Base-by-base conservation (phyloP, 2,797 vertebrate genomes). In the Mormyrus proboscirostris region DNA sequence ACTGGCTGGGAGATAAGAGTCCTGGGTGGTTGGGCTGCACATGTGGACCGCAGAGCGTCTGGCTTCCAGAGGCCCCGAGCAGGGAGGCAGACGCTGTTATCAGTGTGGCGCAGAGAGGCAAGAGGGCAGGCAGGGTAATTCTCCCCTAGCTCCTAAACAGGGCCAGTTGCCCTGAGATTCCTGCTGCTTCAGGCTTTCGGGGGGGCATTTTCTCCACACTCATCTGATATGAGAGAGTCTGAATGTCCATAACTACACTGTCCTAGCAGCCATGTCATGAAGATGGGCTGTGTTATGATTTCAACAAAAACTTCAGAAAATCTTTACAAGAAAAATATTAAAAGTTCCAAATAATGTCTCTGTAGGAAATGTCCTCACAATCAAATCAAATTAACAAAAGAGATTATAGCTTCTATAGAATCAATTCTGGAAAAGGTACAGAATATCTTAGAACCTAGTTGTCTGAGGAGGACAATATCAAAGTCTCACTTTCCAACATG, bases 1-100 rank as follows among this genome's bases (percentile, higher is more conserved):
- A 92, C 95, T 96, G 95, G 94, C 91, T 91, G 92, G 92, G 91
- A 95, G 96, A 96, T 96, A 96, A 96, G 95, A 96, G 96, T 96
- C 95, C 95, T 95, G 94, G 93, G 95, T 96, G 95, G 94, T 93
- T 95, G 94, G 94, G 92, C 93, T 90, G 91, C 93, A 92, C 94
- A 94, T 92, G 93, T 65, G 89, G 93, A 94, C 94, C 93, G 93
- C 93, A 91, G 93, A 91, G 92, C 92, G 93, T 92, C 93, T 69
- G 92, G 92, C 92, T 91, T 92, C 93, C 93, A 90, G 90, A 93
- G 94, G 94, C 93, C 92, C 88, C 91, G 88, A 94, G 93, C 93
- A 91, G 92, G 90, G 92, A 88, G 91, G 89, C 79, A 87, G 14
- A 1, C 10, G 51, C 90, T 19, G 92, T 96, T 96, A 96, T 96